Evolutionary conservation across 2,797 vertebrate genomes (phyloP).

Genomic region (Lateolabrax maculatus): DNA sequence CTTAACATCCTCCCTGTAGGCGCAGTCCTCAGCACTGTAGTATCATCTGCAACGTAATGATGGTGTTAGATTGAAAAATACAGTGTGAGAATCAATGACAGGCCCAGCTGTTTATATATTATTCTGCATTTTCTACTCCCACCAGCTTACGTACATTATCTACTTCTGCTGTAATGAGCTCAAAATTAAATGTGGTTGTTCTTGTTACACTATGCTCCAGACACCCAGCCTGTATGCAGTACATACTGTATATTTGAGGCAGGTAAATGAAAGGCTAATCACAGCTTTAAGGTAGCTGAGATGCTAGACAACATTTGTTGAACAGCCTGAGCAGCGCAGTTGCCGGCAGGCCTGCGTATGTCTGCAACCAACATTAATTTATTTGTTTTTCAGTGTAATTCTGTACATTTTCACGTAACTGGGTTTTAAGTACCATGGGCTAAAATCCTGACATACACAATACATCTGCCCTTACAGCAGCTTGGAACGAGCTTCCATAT

Average conservation of each 20-base stretch:
- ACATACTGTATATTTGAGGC: neutral
- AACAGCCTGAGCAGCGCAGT: neutral
- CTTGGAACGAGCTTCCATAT: constrained; percentile 41
- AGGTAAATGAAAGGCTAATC: constrained; percentile 35
- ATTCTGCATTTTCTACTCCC: neutral
- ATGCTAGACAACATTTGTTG: neutral
- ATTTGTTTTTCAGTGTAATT: constrained; percentile 28
- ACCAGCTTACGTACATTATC: neutral
- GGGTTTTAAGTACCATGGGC: constrained; percentile 13
- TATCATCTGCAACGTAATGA: neutral
- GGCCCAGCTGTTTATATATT: neutral
- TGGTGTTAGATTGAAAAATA: neutral
- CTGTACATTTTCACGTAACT: constrained; percentile 32
- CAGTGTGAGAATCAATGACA: neutral
- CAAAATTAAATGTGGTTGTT: neutral
- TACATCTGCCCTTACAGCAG: constrained; percentile 36
- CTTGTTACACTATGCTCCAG: neutral
- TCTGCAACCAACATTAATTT: constrained; percentile 18
- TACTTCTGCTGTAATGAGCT: neutral
- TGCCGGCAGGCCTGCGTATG: neutral
- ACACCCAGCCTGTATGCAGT: neutral
- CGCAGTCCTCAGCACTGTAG: neutral
- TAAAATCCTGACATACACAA: constrained; percentile 26
- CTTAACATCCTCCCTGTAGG: neutral
- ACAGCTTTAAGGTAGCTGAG: constrained; percentile 7